Conservation (phyloP, 1,140 invertebrate species). For the Drosophila nigrodunni region DNA sequence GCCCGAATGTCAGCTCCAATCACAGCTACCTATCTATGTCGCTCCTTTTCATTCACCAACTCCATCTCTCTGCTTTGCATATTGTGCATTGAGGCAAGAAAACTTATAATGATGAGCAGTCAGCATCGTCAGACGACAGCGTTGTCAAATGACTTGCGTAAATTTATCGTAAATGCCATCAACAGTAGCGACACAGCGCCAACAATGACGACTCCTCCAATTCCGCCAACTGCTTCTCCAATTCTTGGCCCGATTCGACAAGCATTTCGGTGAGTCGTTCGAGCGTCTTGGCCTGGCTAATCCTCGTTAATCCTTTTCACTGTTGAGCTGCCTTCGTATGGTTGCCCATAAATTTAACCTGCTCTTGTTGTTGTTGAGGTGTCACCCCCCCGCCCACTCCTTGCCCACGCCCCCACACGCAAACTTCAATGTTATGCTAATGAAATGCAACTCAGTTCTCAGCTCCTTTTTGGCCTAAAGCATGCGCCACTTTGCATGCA, state of each 20-base stretch:
- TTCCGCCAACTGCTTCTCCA: not conserved
- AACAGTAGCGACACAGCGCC: slow-evolving; percentile 47
- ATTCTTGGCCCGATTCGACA: slow-evolving; percentile 39
- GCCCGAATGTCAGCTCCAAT: slow-evolving; percentile 33
- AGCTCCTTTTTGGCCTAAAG: slow-evolving; percentile 22
- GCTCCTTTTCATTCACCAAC: too few relatives aligned
- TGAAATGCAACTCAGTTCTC: slow-evolving; percentile 60
- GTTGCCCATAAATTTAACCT: slow-evolving; percentile 67
- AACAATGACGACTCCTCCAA: too few relatives aligned
- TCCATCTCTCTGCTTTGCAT: slow-evolving; percentile 56
- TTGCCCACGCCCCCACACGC: slow-evolving; percentile 12
- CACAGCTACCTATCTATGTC: too few relatives aligned
- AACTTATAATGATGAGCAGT: slow-evolving; percentile 72
- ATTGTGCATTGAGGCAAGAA: slow-evolving; percentile 41
- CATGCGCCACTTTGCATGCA: slow-evolving; percentile 49
- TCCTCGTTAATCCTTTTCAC: slow-evolving; percentile 75
- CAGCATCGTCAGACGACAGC: slow-evolving; percentile 38
- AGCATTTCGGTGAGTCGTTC: slow-evolving; percentile 16
- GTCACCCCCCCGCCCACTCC: slow-evolving; percentile 2
- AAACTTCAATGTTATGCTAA: slow-evolving; percentile 65
- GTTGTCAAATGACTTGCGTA: slow-evolving; percentile 84
- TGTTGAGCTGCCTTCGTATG: slow-evolving; percentile 6
- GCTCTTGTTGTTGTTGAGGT: slow-evolving; percentile 27
- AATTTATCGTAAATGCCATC: slow-evolving; percentile 84
- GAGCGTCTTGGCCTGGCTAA: slow-evolving; percentile 48